Evolutionary conservation across 2,797 vertebrate species (phyloP), one percentile per base, ranked within the genome.

Genomic region (Pagetopsis macropterus): DNA sequence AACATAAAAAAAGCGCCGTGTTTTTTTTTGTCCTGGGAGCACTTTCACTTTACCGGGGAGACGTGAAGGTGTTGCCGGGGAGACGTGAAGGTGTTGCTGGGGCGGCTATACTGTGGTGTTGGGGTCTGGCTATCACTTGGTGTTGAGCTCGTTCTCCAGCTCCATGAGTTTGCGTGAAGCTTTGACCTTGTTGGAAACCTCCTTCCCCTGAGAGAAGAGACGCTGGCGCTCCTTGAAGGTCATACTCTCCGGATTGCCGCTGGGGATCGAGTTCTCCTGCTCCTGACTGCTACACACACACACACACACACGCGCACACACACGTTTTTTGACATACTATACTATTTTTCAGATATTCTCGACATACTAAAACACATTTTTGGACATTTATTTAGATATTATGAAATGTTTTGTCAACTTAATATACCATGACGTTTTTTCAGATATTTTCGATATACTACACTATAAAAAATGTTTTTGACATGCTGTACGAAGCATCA

Each of bases 141-240:
- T 99, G 94, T 98, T 98, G 84, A 99, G 94, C 84, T 99, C 98
- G 66, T 97, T 98, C 93, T 99, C 98, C 94, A 99, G 95, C 90
- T 99, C 98, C 91, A 96, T 99, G 67, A 99, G 90, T 89, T 98
- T 99, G 61, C 98, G 96, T 11, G 98, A 99, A 52, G 98, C 98
- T 81, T 99, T 99, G 64, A 99, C 97, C 94, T 98, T 99, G 89
- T 96, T 95, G 77, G 98, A 98, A 78, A 99, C 97, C 84, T 99
- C 98, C 77, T 98, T 97, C 84, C 98, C 98, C 91, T 99, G 97
- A 66, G 98, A 99, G 91, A 99, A 99, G 77, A 99, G 97, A 78
- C 98, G 97, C 57, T 99, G 98, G 79, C 98, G 97, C 84, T 99
- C 98, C 89, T 93, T 97, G 90, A 99, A 99, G 1, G 98, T 97